A percentile compares a stretch with the other conserved stretches of the same genome.
Conservation (phyloP, 2,113 vertebrate genomes). For the Thomomys bottae region DNA sequence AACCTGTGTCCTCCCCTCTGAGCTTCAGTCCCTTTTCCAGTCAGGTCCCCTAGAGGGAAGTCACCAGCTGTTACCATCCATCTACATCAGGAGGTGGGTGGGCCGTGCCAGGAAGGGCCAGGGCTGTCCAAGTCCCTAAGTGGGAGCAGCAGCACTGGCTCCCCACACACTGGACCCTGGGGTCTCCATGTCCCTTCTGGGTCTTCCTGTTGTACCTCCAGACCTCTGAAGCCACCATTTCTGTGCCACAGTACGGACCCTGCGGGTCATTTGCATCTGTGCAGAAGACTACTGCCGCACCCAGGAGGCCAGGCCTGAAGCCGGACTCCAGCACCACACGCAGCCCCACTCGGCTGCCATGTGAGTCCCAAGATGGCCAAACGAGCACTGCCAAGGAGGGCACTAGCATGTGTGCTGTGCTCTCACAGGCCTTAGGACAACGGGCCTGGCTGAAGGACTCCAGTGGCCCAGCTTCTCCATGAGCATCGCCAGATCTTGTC, state of each 20-base stretch:
- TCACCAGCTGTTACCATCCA: too few species aligned
- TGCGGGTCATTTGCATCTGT: constrained; percentile 93
- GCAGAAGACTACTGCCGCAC: constrained; percentile 91
- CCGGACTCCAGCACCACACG: constrained; percentile 64
- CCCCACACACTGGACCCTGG: background rate
- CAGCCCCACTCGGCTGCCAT: constrained; percentile 86
- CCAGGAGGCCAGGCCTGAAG: constrained; percentile 81
- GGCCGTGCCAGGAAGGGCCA: background rate
- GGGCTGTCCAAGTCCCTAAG: background rate
- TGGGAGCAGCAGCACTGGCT: background rate
- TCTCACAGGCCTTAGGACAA: background rate
- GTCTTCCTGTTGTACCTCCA: background rate
- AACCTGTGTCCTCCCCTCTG: background rate
- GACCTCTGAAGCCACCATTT: fast-evolving
- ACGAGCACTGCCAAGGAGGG: fast-evolving
- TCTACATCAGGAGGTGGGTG: background rate
- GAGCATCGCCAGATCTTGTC: too few species aligned
- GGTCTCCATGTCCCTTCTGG: background rate
- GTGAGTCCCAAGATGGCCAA: constrained; percentile 83
- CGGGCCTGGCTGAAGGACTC: background rate
- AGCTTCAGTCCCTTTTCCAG: background rate
- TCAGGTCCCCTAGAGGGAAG: fast-evolving
- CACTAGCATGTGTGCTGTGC: background rate
- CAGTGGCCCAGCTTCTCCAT: too few species aligned
- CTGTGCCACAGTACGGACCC: constrained; percentile 87